phyloP scores from a whole-genome alignment of 2,113 vertebrate species.

The Forbesichthys agassizii region DNA sequence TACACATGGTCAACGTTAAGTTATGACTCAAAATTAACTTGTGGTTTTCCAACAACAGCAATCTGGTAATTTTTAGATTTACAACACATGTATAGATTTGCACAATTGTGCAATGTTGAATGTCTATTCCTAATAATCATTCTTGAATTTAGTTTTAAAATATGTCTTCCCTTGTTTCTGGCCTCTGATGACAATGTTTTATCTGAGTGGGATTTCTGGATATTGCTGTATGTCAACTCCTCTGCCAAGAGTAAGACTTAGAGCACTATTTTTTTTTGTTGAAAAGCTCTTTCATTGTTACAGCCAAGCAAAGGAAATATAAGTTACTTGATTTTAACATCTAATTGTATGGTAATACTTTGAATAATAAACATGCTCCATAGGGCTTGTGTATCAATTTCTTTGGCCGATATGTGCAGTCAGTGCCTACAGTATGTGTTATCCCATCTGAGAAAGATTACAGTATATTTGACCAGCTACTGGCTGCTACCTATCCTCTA shows the following conservation, averaged over 20 bases:
- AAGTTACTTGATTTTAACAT: not conserved
- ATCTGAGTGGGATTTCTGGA: not conserved
- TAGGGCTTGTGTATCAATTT: too few species aligned
- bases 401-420: not conserved
- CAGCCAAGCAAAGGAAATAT: not conserved
- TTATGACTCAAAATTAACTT: not conserved
- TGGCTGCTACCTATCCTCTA: too few species aligned
- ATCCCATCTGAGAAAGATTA: conserved; percentile 23
- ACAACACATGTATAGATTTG: conserved; percentile 1
- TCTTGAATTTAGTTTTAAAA: not conserved
- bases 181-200: not conserved
- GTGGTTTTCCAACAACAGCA: not conserved
- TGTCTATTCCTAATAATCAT: not conserved
- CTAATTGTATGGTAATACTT: not conserved
- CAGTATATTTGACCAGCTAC: not conserved
- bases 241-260: not conserved
- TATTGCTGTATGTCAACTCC: not conserved
- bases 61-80: not conserved
- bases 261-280: not conserved
- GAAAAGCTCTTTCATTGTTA: not conserved
- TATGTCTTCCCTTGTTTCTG: not conserved
- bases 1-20: not conserved
- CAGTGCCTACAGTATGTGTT: not conserved
- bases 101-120: conserved; percentile 8
- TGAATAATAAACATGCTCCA: conserved; percentile 1